Conservation (phyloP, 2,113 vertebrate genomes). For the Pangasianodon hypophthalmus region DNA sequence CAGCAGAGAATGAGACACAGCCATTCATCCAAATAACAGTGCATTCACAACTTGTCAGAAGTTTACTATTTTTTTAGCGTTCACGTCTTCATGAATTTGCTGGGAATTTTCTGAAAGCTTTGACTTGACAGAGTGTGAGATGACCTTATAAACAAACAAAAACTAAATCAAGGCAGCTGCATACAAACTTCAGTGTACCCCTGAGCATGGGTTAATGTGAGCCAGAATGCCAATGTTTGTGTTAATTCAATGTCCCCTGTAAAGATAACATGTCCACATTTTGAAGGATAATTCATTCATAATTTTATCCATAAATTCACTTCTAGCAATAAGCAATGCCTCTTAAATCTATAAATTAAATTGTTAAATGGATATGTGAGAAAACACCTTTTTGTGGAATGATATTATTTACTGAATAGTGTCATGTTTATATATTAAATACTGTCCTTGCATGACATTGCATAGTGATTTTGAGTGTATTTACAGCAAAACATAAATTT, state of each 20-base stretch:
- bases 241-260: not conserved
- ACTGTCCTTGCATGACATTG: not conserved
- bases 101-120: not conserved
- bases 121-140: not conserved
- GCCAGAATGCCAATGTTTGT: not conserved
- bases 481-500: not conserved
- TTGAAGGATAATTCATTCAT: not conserved
- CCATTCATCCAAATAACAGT: not conserved
- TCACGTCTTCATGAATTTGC: not conserved
- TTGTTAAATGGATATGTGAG: not conserved
- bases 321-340: not conserved
- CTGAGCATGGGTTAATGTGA: not conserved
- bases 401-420: not conserved
- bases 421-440: not conserved
- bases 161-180: not conserved
- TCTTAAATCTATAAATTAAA: too few relatives aligned
- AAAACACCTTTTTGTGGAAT: not conserved
- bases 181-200: not conserved
- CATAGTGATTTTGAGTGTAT: not conserved
- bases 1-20: not conserved
- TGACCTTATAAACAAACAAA: not conserved
- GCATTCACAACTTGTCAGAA: not conserved
- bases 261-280: not conserved
- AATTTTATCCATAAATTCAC: not conserved
- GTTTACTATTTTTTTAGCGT: not conserved